phyloP scores from a whole-genome alignment of 2,113 vertebrate genomes.

The Engystomops pustulosus region DNA sequence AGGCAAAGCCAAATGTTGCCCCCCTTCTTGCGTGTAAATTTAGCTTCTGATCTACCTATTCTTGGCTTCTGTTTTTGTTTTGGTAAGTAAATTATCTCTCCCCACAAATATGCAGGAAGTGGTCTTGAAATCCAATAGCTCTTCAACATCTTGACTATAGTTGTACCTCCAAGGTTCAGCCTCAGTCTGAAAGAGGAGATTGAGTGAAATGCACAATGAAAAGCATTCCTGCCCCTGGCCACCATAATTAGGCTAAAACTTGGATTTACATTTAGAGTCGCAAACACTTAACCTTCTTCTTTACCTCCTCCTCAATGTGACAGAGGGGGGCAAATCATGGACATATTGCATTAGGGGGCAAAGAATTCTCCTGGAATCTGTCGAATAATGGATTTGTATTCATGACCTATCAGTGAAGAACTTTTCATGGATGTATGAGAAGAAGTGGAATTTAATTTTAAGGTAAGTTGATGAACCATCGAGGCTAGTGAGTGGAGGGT shows the following conservation, averaged over 20 bases:
- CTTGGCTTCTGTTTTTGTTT: constrained; percentile 58
- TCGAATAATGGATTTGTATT: neutral
- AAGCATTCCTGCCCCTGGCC: neutral
- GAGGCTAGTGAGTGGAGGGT: constrained; percentile 60
- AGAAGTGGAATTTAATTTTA: neutral
- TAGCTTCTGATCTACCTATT: constrained; percentile 4
- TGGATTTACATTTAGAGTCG: constrained; percentile 22
- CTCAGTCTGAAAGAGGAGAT: neutral
- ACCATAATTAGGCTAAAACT: neutral
- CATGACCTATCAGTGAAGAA: neutral
- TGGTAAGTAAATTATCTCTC: constrained; percentile 52
- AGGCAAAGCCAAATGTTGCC: neutral
- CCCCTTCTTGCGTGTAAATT: neutral
- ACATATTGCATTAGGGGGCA: neutral
- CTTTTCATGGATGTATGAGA: neutral
- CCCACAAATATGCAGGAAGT: constrained; percentile 54
- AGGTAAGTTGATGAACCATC: constrained; percentile 22
- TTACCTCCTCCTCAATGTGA: constrained; percentile 20
- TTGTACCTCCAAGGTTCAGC: constrained; percentile 15
- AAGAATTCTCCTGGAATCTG: too few relatives aligned
- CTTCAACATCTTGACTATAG: constrained; percentile 45
- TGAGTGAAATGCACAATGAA: neutral
- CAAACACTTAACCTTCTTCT: constrained; percentile 41
- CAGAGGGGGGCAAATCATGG: constrained; percentile 32
- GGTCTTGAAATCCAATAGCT: constrained; percentile 48